Percentiles rank a stretch among this genome's conserved stretches.
Evolutionary conservation across 2,113 vertebrate genomes (phyloP).

Genomic region (Daubentonia madagascariensis): DNA sequence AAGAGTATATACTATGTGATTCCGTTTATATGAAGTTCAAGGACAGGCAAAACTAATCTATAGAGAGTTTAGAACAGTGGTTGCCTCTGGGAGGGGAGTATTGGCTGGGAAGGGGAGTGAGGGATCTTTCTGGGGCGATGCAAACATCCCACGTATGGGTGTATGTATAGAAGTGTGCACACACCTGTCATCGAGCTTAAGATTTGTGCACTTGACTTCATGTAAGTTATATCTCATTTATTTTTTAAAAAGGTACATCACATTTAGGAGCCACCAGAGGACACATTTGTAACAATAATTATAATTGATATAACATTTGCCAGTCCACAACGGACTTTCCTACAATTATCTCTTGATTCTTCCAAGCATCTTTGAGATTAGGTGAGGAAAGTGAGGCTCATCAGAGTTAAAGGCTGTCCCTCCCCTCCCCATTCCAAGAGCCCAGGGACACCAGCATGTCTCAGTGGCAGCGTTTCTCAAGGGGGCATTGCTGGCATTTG

Average conservation of each 20-base stretch:
- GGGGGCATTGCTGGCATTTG: background rate
- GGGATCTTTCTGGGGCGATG: background rate
- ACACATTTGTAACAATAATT: background rate
- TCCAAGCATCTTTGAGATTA: background rate
- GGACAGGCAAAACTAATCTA: background rate
- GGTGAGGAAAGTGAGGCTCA: background rate
- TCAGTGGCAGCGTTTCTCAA: background rate
- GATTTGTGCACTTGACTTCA: background rate
- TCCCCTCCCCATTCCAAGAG: background rate
- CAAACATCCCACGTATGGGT: background rate
- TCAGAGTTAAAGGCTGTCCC: background rate
- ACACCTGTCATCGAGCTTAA: background rate
- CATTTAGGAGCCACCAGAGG: background rate
- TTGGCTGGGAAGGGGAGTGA: background rate
- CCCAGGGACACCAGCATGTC: background rate
- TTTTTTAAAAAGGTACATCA: background rate
- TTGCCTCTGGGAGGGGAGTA: background rate
- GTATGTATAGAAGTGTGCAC: background rate
- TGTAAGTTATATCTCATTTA: background rate
- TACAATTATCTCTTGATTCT: background rate
- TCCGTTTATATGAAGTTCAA: background rate
- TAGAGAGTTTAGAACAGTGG: background rate
- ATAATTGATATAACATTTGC: background rate
- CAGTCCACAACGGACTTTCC: background rate
- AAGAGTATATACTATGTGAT: background rate